Conservation (phyloP, 2,113 vertebrate genomes). For the Scophthalmus maximus region DNA sequence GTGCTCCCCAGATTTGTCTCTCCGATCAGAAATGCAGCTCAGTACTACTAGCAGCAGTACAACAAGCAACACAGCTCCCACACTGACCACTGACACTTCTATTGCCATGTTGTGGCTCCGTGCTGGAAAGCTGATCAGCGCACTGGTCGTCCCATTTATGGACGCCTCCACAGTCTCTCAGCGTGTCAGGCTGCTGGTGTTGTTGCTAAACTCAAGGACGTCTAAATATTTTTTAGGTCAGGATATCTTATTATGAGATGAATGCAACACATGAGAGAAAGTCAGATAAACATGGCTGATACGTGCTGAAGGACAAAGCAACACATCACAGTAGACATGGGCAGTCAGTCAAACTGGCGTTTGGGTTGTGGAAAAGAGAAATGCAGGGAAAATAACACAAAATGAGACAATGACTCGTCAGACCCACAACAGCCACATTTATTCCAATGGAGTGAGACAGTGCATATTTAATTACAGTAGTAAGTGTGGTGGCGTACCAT, state of each 20-base stretch:
- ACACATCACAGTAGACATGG: conserved; percentile 19
- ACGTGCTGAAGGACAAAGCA: conserved; percentile 61
- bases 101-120: conserved; percentile 40
- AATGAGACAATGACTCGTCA: conserved; percentile 26
- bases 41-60: conserved; percentile 61
- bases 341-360: conserved; percentile 3
- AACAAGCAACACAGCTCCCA: conserved; percentile 63
- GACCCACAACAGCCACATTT: conserved; percentile 72
- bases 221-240: conserved; percentile 65
- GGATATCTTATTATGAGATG: conserved; percentile 24
- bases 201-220: conserved; percentile 66
- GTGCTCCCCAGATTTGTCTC: conserved; percentile 24
- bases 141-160: conserved; percentile 65
- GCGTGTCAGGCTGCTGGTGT: conserved; percentile 12
- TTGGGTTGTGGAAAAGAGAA: background rate
- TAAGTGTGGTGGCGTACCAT: conserved; percentile 68
- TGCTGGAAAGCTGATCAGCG: conserved; percentile 15
- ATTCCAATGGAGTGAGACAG: conserved; percentile 77
- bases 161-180: conserved; percentile 2
- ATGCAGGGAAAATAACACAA: background rate
- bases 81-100: conserved; percentile 53
- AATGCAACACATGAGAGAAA: background rate
- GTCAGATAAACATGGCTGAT: conserved; percentile 18
- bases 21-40: conserved; percentile 27
- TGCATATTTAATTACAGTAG: conserved; percentile 80